Evolutionary conservation across 2,113 vertebrate genomes (phyloP).

Genomic region (Numida meleagris): DNA sequence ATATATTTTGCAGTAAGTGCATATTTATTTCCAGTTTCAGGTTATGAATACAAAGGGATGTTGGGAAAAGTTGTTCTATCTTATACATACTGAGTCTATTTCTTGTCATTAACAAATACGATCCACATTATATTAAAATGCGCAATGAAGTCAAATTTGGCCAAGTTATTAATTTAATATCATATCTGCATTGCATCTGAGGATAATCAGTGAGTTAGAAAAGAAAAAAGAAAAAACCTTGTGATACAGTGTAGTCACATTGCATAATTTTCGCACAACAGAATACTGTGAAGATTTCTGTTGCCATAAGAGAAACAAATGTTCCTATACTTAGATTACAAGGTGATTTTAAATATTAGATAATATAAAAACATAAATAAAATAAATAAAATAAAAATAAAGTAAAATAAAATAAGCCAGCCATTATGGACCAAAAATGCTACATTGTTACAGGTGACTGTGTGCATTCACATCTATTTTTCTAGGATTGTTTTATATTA

Average conservation of each 20-base stretch:
- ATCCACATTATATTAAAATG: not conserved
- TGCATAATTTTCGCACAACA: not conserved
- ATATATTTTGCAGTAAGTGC: not conserved
- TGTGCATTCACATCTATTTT: not conserved
- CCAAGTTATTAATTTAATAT: not conserved
- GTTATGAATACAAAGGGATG: not conserved
- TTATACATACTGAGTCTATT: not conserved
- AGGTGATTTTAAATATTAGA: not conserved
- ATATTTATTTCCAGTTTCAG: not conserved
- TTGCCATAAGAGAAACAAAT: not conserved
- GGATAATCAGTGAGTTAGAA: not conserved
- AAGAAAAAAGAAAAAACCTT: not conserved
- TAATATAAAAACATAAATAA: not conserved
- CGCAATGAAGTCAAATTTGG: not conserved
- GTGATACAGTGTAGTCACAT: not conserved
- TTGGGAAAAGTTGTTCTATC: not conserved
- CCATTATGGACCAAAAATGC: not conserved
- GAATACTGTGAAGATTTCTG: not conserved
- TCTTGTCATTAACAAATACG: not conserved
- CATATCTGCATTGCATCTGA: not conserved
- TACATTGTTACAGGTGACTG: not conserved
- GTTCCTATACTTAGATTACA: not conserved
- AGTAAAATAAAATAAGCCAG: not conserved
- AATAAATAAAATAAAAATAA: not conserved
- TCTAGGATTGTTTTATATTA: not conserved